These are phyloP conservation scores for Saccopteryx bilineata DNA, from an alignment of 2,113 vertebrate genomes.

Conservation along the genomic window DNA sequence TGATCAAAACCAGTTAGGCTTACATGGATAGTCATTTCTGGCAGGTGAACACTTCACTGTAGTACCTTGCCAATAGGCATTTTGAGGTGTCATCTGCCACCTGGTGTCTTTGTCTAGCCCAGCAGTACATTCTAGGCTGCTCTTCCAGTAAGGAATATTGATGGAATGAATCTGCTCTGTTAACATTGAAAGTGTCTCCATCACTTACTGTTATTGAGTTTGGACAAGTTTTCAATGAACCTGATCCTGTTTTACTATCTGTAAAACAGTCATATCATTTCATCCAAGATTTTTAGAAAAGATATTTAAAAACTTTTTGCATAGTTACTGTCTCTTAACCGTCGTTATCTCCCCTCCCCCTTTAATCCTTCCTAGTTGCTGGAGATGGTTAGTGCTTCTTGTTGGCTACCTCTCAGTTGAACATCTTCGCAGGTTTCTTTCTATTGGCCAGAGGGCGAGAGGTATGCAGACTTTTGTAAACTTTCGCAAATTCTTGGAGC, in stretches of 20 bases:
- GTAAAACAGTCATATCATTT: not conserved
- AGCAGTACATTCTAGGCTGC: not conserved
- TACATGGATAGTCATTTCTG: not conserved
- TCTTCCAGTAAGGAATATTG: not conserved
- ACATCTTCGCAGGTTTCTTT: not conserved
- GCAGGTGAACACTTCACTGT: not conserved
- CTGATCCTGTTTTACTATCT: not conserved
- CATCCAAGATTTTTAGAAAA: not conserved
- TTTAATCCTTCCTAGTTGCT: conserved; percentile 32
- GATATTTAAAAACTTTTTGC: not conserved
- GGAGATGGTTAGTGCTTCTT: not conserved
- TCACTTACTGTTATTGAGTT: not conserved
- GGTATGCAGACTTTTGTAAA: not conserved
- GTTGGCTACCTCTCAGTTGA: not conserved
- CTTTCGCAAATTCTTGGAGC: not conserved
- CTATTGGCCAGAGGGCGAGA: not conserved
- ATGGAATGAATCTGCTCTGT: not conserved
- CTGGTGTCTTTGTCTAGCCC: not conserved
- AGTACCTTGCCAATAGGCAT: conserved; percentile 14
- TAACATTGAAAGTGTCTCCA: not conserved
- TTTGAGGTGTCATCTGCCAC: not conserved
- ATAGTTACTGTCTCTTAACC: not conserved
- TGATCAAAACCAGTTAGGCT: conserved; percentile 12
- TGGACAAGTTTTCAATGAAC: not conserved
- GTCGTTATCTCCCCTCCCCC: not conserved